Conservation (phyloP, 1,140 invertebrate genomes). For the Lasioglossum albipes region DNA sequence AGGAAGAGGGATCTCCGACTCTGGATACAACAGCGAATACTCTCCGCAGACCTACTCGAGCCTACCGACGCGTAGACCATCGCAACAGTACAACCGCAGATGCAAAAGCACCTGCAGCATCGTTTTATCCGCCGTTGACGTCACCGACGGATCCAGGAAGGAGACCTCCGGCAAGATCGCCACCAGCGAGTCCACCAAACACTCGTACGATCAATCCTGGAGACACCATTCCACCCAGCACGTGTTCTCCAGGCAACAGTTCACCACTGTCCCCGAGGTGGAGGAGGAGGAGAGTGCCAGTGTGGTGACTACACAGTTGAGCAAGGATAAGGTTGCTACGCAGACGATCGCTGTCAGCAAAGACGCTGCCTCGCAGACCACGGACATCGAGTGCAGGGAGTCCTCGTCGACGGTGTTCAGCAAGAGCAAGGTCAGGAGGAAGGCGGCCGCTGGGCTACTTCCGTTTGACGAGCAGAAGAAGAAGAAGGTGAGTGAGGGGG, state of each 20-base stretch:
- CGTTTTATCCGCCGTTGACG: conserved; percentile 80
- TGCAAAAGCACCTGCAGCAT: conserved; percentile 87
- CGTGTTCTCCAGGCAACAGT: conserved; percentile 62
- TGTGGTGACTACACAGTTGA: conserved; percentile 75
- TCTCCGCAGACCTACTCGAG: conserved; percentile 74
- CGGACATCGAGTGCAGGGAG: conserved; percentile 73
- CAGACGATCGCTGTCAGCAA: conserved; percentile 65
- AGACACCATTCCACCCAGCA: conserved; percentile 71
- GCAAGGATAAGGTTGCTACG: conserved; percentile 64
- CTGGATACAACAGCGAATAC: conserved; percentile 80
- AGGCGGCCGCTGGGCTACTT: conserved; percentile 35
- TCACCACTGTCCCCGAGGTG: conserved; percentile 76
- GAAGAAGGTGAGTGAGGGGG: conserved; percentile 59
- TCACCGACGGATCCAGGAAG: conserved; percentile 31
- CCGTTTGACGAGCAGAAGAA: conserved; percentile 58
- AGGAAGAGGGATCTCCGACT: conserved; percentile 68
- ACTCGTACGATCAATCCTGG: conserved; percentile 69
- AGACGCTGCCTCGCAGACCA: conserved; percentile 82
- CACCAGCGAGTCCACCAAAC: conserved; percentile 51
- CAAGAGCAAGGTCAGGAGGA: conserved; percentile 62
- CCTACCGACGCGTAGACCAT: conserved; percentile 62
- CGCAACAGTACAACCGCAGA: conserved; percentile 75
- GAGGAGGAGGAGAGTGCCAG: conserved; percentile 70
- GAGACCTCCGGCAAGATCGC: conserved; percentile 51
- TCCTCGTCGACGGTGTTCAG: conserved; percentile 58